These are phyloP conservation scores for Cotesia chilonis DNA, from an alignment of 1,140 invertebrate species.

Conservation along the genomic window DNA sequence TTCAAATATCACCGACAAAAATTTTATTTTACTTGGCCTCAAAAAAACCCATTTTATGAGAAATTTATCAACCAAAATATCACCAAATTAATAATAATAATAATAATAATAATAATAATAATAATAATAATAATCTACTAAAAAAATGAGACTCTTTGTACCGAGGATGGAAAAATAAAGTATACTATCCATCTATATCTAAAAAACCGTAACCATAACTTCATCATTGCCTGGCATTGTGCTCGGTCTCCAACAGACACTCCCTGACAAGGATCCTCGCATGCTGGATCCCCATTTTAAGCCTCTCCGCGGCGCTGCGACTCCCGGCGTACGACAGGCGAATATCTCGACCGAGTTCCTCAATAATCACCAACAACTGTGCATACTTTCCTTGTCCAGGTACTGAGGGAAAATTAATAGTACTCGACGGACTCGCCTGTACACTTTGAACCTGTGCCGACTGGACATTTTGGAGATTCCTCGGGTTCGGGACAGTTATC, in stretches of 20 bases:
- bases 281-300: slow-evolving; percentile 83
- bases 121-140: neutral
- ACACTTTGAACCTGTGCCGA: slow-evolving; percentile 53
- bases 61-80: slow-evolving; percentile 10
- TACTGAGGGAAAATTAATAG: slow-evolving; percentile 61
- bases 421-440: slow-evolving; percentile 59
- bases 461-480: slow-evolving; percentile 61
- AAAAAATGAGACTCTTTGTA: slow-evolving; percentile 28
- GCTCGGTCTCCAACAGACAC: slow-evolving; percentile 82
- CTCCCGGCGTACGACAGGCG: slow-evolving; percentile 84
- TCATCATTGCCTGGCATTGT: slow-evolving; percentile 73
- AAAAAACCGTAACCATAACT: slow-evolving; percentile 35
- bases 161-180: slow-evolving; percentile 18
- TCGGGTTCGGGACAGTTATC: slow-evolving; percentile 64
- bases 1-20: too few species aligned
- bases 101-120: too few species aligned
- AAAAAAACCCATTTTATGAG: neutral
- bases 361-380: slow-evolving; percentile 81
- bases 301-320: slow-evolving; percentile 78
- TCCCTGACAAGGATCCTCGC: slow-evolving; percentile 83
- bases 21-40: too few species aligned
- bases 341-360: slow-evolving; percentile 85
- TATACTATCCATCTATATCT: slow-evolving; percentile 26
- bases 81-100: neutral
- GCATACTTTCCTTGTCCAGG: slow-evolving; percentile 74